Conservation (phyloP, 2,888 invertebrate genomes). For the Diogma glabrata region DNA sequence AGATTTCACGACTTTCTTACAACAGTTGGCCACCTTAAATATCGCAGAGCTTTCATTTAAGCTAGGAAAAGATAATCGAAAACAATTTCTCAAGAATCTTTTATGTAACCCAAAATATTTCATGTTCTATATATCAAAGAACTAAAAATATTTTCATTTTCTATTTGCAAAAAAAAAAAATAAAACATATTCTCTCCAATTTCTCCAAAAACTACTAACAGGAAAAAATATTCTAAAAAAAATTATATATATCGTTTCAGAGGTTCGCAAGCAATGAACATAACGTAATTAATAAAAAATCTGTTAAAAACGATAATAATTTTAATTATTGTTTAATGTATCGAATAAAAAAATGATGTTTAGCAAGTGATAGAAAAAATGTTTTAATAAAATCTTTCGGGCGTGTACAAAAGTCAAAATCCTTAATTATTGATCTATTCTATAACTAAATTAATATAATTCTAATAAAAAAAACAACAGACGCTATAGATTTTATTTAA, state of each 20-base stretch:
- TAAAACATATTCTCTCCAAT: slow-evolving; percentile 10
- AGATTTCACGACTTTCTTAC: no score
- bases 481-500: no score
- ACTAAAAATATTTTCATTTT: slow-evolving; percentile 8
- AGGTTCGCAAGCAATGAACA: slow-evolving; percentile 37
- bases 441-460: no score
- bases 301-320: slow-evolving; percentile 6
- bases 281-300: slow-evolving; percentile 24
- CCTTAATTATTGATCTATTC: no score
- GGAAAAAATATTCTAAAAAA: slow-evolving; percentile 8
- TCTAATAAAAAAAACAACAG: no score
- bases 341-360: no score
- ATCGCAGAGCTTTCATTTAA: no score
- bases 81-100: background rate
- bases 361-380: no score
- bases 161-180: slow-evolving; percentile 3
- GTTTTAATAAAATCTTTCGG: no score
- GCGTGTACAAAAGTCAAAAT: no score
- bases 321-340: slow-evolving; percentile 4
- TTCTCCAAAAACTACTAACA: slow-evolving; percentile 6
- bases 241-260: slow-evolving; percentile 26
- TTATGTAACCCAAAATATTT: slow-evolving; percentile 5
- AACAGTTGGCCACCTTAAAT: no score
- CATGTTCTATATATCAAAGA: background rate
- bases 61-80: background rate